Percentiles rank a stretch among this genome's conserved stretches.
phyloP scores from a whole-genome alignment of 2,113 vertebrate genomes.

The Oplegnathus fasciatus region DNA sequence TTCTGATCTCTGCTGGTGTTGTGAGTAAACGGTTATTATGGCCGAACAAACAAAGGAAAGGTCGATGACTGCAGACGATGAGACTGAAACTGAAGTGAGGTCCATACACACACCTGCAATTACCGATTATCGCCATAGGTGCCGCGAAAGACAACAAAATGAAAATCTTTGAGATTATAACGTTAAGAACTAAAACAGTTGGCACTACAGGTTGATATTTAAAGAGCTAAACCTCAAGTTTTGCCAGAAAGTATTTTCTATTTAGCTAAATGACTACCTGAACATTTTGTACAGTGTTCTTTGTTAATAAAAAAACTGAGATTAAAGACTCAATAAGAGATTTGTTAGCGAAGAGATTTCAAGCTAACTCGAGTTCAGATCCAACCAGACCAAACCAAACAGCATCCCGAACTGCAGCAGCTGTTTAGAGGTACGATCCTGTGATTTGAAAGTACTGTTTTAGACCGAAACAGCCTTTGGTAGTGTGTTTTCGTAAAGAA shows the following conservation, averaged over 20 bases:
- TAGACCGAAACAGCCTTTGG: neutral
- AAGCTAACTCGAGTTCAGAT: neutral
- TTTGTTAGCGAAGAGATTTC: neutral
- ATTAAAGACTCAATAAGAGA: neutral
- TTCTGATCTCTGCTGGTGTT: no score
- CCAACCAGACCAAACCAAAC: neutral
- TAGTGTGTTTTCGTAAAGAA: neutral
- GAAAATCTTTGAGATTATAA: no score
- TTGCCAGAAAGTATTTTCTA: constrained; percentile 36
- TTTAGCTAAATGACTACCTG: constrained; percentile 14
- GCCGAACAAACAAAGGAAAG: no score
- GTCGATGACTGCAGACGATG: no score
- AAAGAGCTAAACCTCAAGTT: constrained; percentile 23
- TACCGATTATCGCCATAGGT: no score
- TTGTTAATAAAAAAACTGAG: neutral
- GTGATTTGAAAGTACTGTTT: neutral
- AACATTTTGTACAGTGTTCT: constrained; percentile 44
- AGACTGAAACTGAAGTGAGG: no score
- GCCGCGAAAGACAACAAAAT: no score
- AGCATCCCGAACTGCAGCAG: neutral
- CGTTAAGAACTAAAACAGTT: neutral
- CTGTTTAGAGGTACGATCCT: neutral
- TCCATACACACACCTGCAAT: no score
- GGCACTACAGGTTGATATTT: neutral
- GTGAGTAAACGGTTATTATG: no score